phyloP scores from a whole-genome alignment of 1,140 invertebrate species.

The Nasonia giraulti region DNA sequence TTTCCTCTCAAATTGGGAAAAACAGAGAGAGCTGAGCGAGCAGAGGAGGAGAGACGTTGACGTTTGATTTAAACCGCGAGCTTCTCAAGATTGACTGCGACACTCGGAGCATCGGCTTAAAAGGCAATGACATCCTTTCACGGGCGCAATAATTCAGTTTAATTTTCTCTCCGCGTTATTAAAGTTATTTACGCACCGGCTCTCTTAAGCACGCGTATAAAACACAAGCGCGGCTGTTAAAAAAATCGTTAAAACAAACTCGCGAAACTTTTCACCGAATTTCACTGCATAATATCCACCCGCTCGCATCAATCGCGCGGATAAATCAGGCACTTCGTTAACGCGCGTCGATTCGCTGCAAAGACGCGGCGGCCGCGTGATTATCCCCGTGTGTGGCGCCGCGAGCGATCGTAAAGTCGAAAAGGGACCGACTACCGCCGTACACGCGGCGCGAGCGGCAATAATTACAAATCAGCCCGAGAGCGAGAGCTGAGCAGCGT shows the following conservation, averaged over 20 bases:
- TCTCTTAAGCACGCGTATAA: background rate
- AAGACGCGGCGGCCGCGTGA: background rate
- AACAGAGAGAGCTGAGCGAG: background rate
- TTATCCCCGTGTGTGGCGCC: slow-evolving; percentile 52
- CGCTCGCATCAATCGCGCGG: background rate
- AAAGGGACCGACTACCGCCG: slow-evolving; percentile 36
- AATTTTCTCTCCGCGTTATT: background rate
- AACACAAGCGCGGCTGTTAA: background rate
- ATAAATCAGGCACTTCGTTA: slow-evolving; percentile 12
- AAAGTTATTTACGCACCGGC: background rate
- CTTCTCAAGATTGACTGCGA: background rate
- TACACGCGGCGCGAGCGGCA: slow-evolving; percentile 32
- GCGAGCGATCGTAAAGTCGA: slow-evolving; percentile 63
- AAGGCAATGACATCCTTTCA: slow-evolving; percentile 24
- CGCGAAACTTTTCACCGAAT: slow-evolving; percentile 1
- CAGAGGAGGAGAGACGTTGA: background rate
- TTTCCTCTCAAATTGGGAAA: background rate
- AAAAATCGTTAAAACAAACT: background rate
- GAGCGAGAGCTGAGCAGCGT: slow-evolving; percentile 37
- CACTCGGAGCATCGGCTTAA: slow-evolving; percentile 13
- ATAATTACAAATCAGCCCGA: slow-evolving; percentile 66
- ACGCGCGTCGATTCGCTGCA: background rate
- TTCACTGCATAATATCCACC: background rate
- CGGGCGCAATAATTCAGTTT: slow-evolving; percentile 1
- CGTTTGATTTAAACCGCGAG: slow-evolving; percentile 1